Evolutionary conservation across 2,113 vertebrate genomes (phyloP).

Genomic region (Grammomys surdaster): DNA sequence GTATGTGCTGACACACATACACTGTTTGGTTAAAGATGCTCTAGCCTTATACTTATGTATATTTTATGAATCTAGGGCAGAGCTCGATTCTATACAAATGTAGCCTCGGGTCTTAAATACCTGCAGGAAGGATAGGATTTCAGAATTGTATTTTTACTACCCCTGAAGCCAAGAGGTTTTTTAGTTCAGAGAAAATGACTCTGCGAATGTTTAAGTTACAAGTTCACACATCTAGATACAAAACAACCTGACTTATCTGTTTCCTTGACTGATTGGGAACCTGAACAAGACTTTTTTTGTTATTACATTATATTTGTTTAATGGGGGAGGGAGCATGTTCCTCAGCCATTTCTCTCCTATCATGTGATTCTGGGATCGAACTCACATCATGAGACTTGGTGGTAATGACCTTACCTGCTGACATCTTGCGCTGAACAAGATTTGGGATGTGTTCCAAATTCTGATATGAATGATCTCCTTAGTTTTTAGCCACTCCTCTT

Average conservation of each 20-base stretch:
- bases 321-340: background rate
- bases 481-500: constrained; percentile 21
- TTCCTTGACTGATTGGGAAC: background rate
- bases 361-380: background rate
- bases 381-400: background rate
- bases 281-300: background rate
- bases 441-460: constrained; percentile 33
- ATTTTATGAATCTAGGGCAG: background rate
- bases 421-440: background rate
- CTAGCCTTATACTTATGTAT: background rate
- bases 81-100: background rate
- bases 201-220: background rate
- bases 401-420: background rate
- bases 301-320: background rate
- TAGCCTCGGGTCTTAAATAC: background rate
- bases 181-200: constrained; percentile 20
- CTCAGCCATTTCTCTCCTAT: background rate
- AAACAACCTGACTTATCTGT: constrained; percentile 2
- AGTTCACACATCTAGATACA: background rate
- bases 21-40: background rate
- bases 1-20: background rate
- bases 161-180: constrained; percentile 14
- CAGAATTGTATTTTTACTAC: background rate
- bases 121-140: background rate
- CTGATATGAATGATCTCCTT: background rate